Evolutionary conservation across 2,113 vertebrate species (phyloP), one percentile per base, ranked within the genome.

Genomic region (Glaucidium brasilianum): DNA sequence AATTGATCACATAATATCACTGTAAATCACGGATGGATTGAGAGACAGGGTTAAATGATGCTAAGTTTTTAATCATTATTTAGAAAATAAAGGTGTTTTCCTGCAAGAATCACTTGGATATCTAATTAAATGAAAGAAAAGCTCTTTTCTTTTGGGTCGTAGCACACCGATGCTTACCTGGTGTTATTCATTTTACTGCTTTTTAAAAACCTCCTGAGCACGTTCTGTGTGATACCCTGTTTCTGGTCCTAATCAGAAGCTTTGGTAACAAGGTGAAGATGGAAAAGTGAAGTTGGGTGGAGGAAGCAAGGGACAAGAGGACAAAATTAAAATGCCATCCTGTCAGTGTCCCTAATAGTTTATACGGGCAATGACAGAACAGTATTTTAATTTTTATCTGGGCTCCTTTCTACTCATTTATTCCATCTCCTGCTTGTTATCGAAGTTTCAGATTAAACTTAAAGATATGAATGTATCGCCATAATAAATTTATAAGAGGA

Each of bases 401-500:
- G 76, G 86, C 58, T 96, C 90, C 86, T 96, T 97, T 90, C 95
- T 97, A 69, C 75, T 98, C 32, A 97, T 97, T 97, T 97, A 95
- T 96, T 98, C 94, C 63, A 91, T 97, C 95, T 97, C 90, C 94
- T 97, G 91, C 97, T 98, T 98, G 96, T 97, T 98, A 97, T 71
- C 43, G 47, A 95, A 97, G 75, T 81, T 97, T 96, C 92, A 96
- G 82, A 98, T 98, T 97, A 98, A 97, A 79, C 92, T 96, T 97
- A 98, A 97, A 98, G 96, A 97, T 97, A 96, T 86, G 90, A 96
- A 94, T 96, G 87, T 84, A 93, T 98, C 96, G 96, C 94, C 91
- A 98, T 98, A 97, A 98, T 96, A 98, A 96, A 98, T 98, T 97
- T 97, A 97, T 97, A 97, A 98, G 90, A 92, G 95, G 90, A 97